Base-by-base conservation (phyloP, 2,113 vertebrate species). In the Pholis gunnellus region DNA sequence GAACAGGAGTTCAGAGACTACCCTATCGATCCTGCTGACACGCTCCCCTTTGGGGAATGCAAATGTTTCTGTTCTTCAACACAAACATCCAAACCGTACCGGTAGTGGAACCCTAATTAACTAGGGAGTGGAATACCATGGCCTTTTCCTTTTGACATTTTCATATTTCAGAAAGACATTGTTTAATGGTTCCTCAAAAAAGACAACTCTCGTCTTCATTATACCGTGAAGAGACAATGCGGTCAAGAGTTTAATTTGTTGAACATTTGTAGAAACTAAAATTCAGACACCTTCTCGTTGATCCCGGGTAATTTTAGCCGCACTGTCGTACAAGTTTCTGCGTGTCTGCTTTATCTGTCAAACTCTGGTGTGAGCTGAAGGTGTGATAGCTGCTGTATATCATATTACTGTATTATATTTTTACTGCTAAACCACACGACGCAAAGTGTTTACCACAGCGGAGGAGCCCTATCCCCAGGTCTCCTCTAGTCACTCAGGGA, bases 21-120 rank as follows among this genome's bases (percentile, higher is more conserved):
- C 86, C 74, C 93, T 93, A 94, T 94, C 85, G 94, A 93, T 94
- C 91, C 90, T 93, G 87, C 90, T 94, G 92, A 93, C 92, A 89
- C 20, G 70, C 78, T 83, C 73, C 84, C 92, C 91, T 90, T 88
- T 86, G 91, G 93, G 91, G 82, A 91, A 94, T 94, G 92, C 90
- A 94, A 93, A 92, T 94, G 83, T 84, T 92, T 91, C 85, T 86
- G 80, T 91, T 91, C 82, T 78, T 93, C 86, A 91, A 89, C 84
- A 83, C 83, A 89, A 92, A 90, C 87, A 88, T 91, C 79, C 75
- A 89, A 90, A 89, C 81, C 87, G 85, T 90, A 83, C 85, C 86
- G 78, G 89, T 86, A 82, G 79, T 84, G 67, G 82, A 91, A 90
- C 85, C 92, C 83, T 92, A 93, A 93, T 94, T 94, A 95, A 88